A percentile compares a stretch with the other conserved stretches of the same genome.
Conservation (phyloP, 2,113 vertebrate species). For the Sylvietta virens region DNA sequence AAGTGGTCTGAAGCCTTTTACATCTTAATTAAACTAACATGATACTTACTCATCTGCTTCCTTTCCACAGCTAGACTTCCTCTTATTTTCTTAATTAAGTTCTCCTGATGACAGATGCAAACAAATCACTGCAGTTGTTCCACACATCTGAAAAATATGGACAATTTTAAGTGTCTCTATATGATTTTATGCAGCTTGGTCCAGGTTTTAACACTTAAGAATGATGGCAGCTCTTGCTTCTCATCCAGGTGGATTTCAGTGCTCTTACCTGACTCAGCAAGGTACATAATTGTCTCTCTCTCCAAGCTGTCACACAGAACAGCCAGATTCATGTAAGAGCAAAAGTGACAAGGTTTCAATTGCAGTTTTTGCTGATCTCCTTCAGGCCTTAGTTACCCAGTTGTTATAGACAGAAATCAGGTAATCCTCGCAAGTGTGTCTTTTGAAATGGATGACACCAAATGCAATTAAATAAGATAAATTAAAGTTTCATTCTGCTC, state of each 20-base stretch:
- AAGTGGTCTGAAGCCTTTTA: background rate
- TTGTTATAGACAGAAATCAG: background rate
- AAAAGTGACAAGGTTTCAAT: background rate
- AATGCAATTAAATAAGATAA: background rate
- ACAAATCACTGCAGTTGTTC: background rate
- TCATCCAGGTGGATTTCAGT: background rate
- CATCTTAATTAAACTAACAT: background rate
- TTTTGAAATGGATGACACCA: background rate
- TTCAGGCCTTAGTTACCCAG: background rate
- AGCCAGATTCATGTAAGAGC: background rate
- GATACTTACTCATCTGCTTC: background rate
- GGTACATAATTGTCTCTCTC: background rate
- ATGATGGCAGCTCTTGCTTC: background rate
- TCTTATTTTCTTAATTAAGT: background rate
- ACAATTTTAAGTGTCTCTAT: background rate
- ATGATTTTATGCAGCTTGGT: background rate
- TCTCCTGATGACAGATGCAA: background rate
- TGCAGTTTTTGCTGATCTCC: background rate
- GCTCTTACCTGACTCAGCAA: background rate
- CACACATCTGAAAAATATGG: background rate
- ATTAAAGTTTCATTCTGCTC: background rate
- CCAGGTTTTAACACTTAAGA: background rate
- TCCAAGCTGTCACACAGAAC: background rate
- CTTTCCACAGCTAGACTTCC: background rate
- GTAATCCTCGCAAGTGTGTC: rapidly evolving